These are phyloP conservation scores for Cecidostiba fungosa DNA, from an alignment of 2,888 invertebrate genomes.

Conservation along the genomic window DNA sequence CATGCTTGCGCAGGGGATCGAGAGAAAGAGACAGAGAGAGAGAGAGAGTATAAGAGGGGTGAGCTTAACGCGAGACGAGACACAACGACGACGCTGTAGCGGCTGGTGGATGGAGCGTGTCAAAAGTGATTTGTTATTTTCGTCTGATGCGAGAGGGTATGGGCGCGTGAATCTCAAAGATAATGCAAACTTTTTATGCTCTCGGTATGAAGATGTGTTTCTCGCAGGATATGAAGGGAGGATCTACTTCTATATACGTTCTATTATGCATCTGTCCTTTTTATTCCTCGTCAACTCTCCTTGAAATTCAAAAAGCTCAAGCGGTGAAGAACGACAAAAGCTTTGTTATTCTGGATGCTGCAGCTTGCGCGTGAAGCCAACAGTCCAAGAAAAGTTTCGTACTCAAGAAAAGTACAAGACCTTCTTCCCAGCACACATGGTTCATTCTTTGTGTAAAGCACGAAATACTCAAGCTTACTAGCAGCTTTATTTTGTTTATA, in stretches of 20 bases:
- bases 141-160: background rate
- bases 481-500: background rate
- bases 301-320: no score
- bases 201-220: background rate
- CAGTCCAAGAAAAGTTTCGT: no score
- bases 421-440: no score
- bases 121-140: constrained; percentile 17
- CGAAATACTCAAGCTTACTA: no score
- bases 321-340: no score
- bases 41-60: background rate
- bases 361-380: no score
- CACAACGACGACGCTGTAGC: background rate
- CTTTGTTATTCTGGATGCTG: no score
- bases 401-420: no score
- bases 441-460: no score
- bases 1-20: background rate
- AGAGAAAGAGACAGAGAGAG: background rate
- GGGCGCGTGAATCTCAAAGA: background rate
- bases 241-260: background rate
- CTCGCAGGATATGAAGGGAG: background rate
- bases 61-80: constrained; percentile 7
- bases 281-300: no score
- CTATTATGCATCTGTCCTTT: background rate
- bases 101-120: background rate
- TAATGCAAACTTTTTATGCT: background rate